Evolutionary conservation across 2,888 invertebrate genomes (phyloP).

Genomic region (Pterostichus niger): DNA sequence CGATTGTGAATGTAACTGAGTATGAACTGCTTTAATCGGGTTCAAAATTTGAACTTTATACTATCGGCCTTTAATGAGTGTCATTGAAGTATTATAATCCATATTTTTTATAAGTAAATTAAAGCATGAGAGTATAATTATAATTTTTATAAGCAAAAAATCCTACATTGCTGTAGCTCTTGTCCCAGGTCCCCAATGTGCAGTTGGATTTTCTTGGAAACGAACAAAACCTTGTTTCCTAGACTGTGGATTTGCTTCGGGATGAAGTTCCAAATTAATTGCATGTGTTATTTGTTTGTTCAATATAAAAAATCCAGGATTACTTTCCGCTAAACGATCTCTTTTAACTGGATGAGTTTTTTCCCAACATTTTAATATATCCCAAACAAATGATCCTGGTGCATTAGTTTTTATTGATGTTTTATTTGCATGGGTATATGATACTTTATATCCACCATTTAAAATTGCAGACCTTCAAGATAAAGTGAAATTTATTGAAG

Average conservation of each 20-base stretch:
- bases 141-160: neutral
- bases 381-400: slow-evolving; percentile 93
- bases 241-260: slow-evolving; percentile 90
- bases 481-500: slow-evolving; percentile 49
- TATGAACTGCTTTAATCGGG: no score
- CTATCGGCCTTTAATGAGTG: no score
- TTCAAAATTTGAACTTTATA: no score
- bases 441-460: slow-evolving; percentile 94
- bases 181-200: slow-evolving; percentile 95
- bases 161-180: slow-evolving; percentile 87
- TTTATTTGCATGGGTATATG: slow-evolving; percentile 93
- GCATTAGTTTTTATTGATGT: slow-evolving; percentile 96
- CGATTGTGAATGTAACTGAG: no score
- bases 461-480: slow-evolving; percentile 90
- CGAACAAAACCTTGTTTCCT: slow-evolving; percentile 85
- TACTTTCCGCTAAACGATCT: slow-evolving; percentile 79
- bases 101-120: no score
- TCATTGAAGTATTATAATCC: no score
- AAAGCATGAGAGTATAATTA: no score
- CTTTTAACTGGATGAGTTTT: slow-evolving; percentile 83
- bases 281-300: slow-evolving; percentile 77
- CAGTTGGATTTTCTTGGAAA: slow-evolving; percentile 92
- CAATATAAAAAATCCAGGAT: slow-evolving; percentile 80
- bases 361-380: slow-evolving; percentile 92
- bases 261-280: slow-evolving; percentile 80